Base-by-base conservation (phyloP, 2,797 vertebrate genomes). In the Denticeps clupeoides region DNA sequence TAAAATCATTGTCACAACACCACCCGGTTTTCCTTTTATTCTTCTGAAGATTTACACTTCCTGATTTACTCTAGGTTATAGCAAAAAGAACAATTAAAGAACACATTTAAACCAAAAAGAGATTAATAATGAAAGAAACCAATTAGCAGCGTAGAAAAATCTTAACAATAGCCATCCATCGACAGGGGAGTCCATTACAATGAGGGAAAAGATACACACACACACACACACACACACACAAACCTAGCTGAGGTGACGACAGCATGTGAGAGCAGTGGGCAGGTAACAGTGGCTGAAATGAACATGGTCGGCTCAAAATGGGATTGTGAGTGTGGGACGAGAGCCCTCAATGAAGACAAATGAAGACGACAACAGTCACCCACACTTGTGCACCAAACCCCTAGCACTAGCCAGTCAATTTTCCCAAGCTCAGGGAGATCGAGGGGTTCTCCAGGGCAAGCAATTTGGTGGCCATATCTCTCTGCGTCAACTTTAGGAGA, bases 391-490 rank as follows among this genome's bases (percentile, higher is more conserved):
- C 27, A 5, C 62, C n/a, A n/a, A n/a, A n/a, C n/a, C n/a, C n/a
- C n/a, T n/a, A n/a, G 48, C 35, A 45, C 7, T 48, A 51, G 40
- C 23, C 1, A 40, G 45, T 58, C 45, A 22, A 63, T 63, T 45
- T 60, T 63, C 68, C 55, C 44, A 40, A 58, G 58, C 46, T 56
- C 5, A n/a, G n/a, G 21, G 41, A 19, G 37, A 32, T 27, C 22
- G 63, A 40, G 13, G 19, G 4, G 19, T 57, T 53, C 44, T 40
- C 45, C 53, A 55, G 31, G 24, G 45, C 25, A 29, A 31, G 45
- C 56, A 60, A 69, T 68, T 70, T 64, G 69, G 52, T 53, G 58
- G 15, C 61, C 5, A 35, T 54, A 65, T 58, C 55, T 49, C 56
- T 42, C 58, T 50, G 53, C 52, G 66, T 69, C 68, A 37, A 49